Evolutionary conservation across 2,888 invertebrate species (phyloP), one percentile per base, ranked within the genome.

Genomic region (Creontiades dilutus): DNA sequence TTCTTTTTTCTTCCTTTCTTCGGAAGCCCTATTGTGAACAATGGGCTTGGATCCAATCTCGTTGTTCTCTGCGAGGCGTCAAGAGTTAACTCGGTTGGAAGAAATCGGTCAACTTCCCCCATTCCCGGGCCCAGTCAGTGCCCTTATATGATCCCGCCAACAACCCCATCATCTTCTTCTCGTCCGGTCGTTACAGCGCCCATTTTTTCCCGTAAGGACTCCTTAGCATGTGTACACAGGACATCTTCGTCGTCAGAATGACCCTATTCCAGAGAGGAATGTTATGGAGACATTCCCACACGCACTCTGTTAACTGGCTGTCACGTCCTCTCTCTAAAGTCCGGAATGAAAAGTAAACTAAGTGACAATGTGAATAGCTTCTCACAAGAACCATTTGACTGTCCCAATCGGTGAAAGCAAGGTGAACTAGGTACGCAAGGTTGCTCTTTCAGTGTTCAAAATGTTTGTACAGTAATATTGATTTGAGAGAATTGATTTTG

Each of bases 11-110:
- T 46, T 37, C 7, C 27, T 28, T 76, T 76, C 19, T 9, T 68
- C 23, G 23, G 27, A 68, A 37, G 55, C 16, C 82, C 85, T 57
- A 61, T 85, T 85, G 85, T 85, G 85, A 85, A 85, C 85, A 85
- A 85, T 57, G 85, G 85, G 85, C 85, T 85, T 28, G 61, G 85
- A 85, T 85, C 85, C 85, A 85, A 85, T 85, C 85, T 85, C 82
- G 47, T 82, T 82, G 47, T 82, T 82, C 82, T 82, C 85, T 16
- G 55, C 0, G 61, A 57, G 85, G 85, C 61, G 85, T 85, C 85
- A 61, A 28, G 61, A 85, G 61, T 61, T 85, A 85, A 85, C 55
- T 85, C 61, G 85, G 85, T 37, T 48, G 85, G 85, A 85, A 85
- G 48, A 85, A 85, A 85, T 85, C 85, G 85, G 61, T 85, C 85